These are phyloP conservation scores for Sturnus vulgaris DNA, from an alignment of 2,113 vertebrate species.

Conservation along the genomic window DNA sequence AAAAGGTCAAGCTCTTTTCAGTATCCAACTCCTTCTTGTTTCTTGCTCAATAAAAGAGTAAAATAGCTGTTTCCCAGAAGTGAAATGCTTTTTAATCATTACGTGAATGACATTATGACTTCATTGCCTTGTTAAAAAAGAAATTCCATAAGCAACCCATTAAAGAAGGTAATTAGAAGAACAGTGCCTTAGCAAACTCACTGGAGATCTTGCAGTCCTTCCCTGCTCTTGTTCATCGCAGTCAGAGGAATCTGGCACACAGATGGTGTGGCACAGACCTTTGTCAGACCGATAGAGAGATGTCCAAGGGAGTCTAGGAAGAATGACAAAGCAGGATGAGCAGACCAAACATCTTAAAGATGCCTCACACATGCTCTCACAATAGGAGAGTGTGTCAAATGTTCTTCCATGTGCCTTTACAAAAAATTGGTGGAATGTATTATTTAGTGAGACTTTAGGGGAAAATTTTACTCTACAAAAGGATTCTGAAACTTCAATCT, in stretches of 20 bases:
- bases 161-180: background rate
- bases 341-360: background rate
- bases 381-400: background rate
- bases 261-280: background rate
- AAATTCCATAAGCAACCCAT: background rate
- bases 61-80: conserved; percentile 31
- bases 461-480: background rate
- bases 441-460: background rate
- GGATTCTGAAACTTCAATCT: background rate
- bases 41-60: background rate
- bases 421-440: background rate
- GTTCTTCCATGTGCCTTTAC: background rate
- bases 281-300: background rate
- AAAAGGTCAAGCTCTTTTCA: background rate
- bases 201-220: background rate
- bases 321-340: conserved; percentile 9
- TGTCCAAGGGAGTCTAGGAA: background rate
- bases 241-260: background rate
- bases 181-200: background rate
- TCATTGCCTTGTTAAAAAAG: background rate
- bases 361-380: background rate
- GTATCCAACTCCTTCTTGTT: background rate
- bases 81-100: background rate
- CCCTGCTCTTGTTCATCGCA: accelerated
- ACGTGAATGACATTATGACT: background rate